phyloP scores from a whole-genome alignment of 1,140 invertebrate genomes.

The Diabrotica undecimpunctata region DNA sequence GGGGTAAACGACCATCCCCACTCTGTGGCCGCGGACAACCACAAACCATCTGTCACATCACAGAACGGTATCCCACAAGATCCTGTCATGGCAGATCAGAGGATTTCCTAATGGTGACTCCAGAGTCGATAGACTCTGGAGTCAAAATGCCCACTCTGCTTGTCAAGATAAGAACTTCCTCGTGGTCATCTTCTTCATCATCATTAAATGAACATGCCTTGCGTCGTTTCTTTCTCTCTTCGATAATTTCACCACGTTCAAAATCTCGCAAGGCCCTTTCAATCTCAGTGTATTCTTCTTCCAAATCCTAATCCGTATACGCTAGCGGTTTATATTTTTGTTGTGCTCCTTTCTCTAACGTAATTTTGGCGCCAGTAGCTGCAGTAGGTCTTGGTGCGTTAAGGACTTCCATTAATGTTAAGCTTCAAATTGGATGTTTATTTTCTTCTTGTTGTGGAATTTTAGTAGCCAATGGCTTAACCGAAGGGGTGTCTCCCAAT shows the following conservation, averaged over 20 bases:
- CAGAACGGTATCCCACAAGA: too few relatives aligned
- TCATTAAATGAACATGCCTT: background rate
- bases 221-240: conserved; percentile 10
- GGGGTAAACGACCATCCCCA: too few relatives aligned
- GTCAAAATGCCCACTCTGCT: too few relatives aligned
- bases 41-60: too few relatives aligned
- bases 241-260: conserved; percentile 4
- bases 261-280: conserved; percentile 17
- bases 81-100: too few relatives aligned
- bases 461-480: conserved; percentile 23
- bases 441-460: conserved; percentile 23
- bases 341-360: background rate
- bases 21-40: too few relatives aligned
- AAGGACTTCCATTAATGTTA: conserved; percentile 36
- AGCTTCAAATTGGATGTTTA: conserved; percentile 41
- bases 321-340: background rate
- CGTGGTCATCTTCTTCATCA: conserved; percentile 13
- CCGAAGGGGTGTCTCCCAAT: conserved; percentile 25
- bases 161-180: too few relatives aligned
- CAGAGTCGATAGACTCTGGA: too few relatives aligned
- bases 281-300: conserved; percentile 12
- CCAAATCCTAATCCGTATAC: background rate
- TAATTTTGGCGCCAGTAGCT: conserved; percentile 14
- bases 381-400: background rate
- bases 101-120: too few relatives aligned